Evolutionary conservation across 2,113 vertebrate species (phyloP).

Genomic region (Rhinogobius similis): DNA sequence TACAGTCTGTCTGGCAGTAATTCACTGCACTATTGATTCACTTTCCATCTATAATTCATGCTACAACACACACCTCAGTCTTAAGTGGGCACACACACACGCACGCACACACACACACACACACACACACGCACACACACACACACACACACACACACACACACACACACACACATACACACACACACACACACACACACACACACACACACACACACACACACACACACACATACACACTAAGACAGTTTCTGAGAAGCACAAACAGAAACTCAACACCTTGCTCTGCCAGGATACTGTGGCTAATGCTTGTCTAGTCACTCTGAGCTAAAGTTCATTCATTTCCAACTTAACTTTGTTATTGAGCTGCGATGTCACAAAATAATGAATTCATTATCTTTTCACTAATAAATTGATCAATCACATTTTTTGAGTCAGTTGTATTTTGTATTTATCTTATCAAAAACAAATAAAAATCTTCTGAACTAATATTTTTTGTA

Average conservation of each 20-base stretch:
- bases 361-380: too few relatives aligned
- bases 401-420: too few relatives aligned
- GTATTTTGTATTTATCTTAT: too few relatives aligned
- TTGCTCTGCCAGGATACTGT: conserved; percentile 21
- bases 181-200: background rate
- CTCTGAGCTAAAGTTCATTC: conserved; percentile 49
- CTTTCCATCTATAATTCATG: conserved; percentile 78
- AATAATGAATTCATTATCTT: too few relatives aligned
- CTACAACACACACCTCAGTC: conserved; percentile 62
- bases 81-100: conserved; percentile 58
- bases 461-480: too few relatives aligned
- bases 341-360: conserved; percentile 45
- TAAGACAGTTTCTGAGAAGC: conserved; percentile 57
- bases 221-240: background rate
- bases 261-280: conserved; percentile 60
- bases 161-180: background rate
- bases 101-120: conserved; percentile 10
- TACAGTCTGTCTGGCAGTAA: conserved; percentile 52
- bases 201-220: conserved; percentile 7
- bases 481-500: too few relatives aligned
- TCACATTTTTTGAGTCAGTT: too few relatives aligned
- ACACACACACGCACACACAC: conserved; percentile 10
- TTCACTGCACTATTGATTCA: conserved; percentile 72
- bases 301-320: conserved; percentile 26
- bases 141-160: conserved; percentile 9